phyloP scores from a whole-genome alignment of 1,140 invertebrate genomes.

The Sipha flava region DNA sequence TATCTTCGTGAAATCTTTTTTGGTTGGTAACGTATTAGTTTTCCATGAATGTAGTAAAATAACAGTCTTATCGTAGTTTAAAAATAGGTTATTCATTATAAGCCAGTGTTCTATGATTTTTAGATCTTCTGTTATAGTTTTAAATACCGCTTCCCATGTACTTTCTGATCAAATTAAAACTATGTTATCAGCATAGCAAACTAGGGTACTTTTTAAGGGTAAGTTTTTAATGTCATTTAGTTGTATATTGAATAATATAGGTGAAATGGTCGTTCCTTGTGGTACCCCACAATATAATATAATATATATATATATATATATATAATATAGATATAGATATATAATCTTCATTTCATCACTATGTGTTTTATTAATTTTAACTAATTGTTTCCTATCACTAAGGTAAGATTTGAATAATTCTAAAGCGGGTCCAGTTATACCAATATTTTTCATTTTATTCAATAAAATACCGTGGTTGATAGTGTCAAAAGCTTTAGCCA shows the following conservation, averaged over 20 bases:
- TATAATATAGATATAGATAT: no score
- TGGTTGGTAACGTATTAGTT: not conserved
- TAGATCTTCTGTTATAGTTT: not conserved
- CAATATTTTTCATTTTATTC: conserved; percentile 5
- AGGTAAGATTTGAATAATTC: conserved; percentile 24
- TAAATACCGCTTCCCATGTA: not conserved
- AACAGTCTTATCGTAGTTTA: not conserved
- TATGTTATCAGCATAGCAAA: not conserved
- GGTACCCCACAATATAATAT: not conserved
- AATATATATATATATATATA: no score
- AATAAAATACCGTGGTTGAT: conserved; percentile 26
- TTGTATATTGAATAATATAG: not conserved
- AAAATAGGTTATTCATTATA: not conserved
- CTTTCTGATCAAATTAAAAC: not conserved
- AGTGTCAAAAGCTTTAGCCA: conserved; percentile 30
- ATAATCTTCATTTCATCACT: not conserved
- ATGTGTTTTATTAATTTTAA: not conserved
- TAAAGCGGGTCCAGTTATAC: not conserved
- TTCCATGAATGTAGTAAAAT: not conserved
- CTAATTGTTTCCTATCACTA: not conserved
- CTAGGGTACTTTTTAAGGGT: not conserved
- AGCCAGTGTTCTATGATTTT: not conserved
- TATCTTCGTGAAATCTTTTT: not conserved
- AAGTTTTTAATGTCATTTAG: not conserved
- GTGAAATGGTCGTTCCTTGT: not conserved